A percentile compares a stretch with the other conserved stretches of the same genome.
These are phyloP conservation scores for Rana temporaria DNA, from an alignment of 2,113 vertebrate genomes.

Conservation along the genomic window DNA sequence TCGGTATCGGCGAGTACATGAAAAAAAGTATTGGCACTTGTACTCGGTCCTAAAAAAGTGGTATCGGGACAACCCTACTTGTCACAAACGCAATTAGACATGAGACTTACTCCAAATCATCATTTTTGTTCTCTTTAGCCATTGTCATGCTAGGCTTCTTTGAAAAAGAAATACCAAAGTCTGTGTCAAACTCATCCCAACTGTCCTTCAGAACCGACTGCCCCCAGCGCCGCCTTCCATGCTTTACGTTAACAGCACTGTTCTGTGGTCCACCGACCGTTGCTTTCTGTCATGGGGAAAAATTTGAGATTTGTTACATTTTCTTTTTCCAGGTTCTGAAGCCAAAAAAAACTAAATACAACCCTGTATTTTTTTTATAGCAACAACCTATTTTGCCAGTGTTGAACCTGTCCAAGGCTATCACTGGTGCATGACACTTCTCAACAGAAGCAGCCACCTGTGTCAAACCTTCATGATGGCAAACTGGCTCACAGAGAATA, in stretches of 20 bases:
- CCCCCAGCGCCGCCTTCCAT: slow-evolving; percentile 88
- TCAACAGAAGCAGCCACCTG: no score
- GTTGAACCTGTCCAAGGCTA: no score
- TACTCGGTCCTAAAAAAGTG: no score
- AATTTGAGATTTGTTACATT: background rate
- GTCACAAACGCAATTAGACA: background rate
- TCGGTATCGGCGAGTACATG: no score
- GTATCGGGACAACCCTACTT: no score
- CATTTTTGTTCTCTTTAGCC: slow-evolving; percentile 78
- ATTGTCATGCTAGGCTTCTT: slow-evolving; percentile 84
- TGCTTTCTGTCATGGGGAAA: slow-evolving; percentile 74
- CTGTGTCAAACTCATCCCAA: slow-evolving; percentile 82
- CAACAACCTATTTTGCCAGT: no score
- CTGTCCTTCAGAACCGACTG: slow-evolving; percentile 84
- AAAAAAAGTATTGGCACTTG: no score
- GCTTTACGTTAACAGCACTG: slow-evolving; percentile 73
- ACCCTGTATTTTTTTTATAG: no score
- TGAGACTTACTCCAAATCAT: slow-evolving; percentile 72
- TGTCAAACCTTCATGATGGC: no score
- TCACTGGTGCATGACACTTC: no score
- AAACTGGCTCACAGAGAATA: no score
- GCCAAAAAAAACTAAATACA: no score
- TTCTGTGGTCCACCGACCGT: slow-evolving; percentile 68
- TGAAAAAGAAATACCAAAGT: slow-evolving; percentile 82
- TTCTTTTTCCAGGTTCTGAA: background rate